phyloP scores from a whole-genome alignment of 1,140 invertebrate genomes.

The Sinonovacula constricta region DNA sequence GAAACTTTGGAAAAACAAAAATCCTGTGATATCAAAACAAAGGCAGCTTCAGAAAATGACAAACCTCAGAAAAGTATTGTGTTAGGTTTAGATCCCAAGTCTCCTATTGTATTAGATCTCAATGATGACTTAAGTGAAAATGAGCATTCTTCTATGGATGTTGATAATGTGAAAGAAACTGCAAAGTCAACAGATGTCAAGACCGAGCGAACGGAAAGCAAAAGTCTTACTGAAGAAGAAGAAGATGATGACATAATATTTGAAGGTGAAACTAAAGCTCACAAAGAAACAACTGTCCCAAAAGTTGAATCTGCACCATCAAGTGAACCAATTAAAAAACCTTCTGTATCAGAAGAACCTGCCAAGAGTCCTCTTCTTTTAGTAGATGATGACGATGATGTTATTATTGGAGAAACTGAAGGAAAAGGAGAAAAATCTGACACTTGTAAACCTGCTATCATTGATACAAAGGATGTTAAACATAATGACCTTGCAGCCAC shows the following conservation, averaged over 20 bases:
- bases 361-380: not conserved
- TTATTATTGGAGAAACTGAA: conserved; percentile 30
- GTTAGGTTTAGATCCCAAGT: too few species aligned
- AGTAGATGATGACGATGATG: conserved; percentile 19
- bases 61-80: too few species aligned
- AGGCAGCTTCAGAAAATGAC: conserved; percentile 6
- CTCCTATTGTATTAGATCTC: not conserved
- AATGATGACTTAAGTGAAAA: not conserved
- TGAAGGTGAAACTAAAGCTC: conserved; percentile 32
- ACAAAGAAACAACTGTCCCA: not conserved
- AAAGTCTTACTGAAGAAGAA: not conserved
- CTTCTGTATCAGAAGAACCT: not conserved
- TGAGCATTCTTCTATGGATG: not conserved
- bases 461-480: not conserved
- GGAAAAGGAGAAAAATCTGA: too few species aligned
- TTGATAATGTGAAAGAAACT: not conserved
- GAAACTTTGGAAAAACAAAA: conserved; percentile 10
- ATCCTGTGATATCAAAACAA: conserved; percentile 17
- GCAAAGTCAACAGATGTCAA: not conserved
- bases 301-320: not conserved
- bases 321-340: not conserved
- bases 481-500: not conserved
- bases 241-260: conserved; percentile 46
- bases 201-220: not conserved
- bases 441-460: too few species aligned